phyloP scores from a whole-genome alignment of 2,113 vertebrate species.

The Hydropotes inermis region DNA sequence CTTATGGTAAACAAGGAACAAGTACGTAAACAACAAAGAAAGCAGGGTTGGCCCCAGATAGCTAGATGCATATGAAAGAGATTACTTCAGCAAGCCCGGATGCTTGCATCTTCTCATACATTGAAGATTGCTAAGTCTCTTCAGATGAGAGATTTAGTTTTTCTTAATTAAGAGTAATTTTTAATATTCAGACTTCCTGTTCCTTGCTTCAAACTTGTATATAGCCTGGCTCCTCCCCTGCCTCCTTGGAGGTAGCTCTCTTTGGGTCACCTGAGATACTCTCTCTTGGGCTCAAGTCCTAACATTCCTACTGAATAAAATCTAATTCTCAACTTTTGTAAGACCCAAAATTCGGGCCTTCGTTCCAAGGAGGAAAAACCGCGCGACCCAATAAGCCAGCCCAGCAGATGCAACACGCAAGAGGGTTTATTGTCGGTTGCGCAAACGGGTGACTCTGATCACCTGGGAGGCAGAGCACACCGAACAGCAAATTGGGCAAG shows the following conservation, averaged over 20 bases:
- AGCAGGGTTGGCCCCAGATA: neutral
- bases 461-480: too few relatives aligned
- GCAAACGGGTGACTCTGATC: too few relatives aligned
- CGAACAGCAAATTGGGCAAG: too few relatives aligned
- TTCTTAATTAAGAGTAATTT: neutral
- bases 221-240: neutral
- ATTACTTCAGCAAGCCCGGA: neutral
- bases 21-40: neutral
- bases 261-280: neutral
- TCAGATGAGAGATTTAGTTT: neutral
- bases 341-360: too few relatives aligned
- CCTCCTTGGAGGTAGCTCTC: neutral
- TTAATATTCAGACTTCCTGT: neutral
- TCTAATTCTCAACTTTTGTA: neutral
- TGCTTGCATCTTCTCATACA: neutral
- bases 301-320: neutral
- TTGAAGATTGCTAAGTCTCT: neutral
- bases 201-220: neutral
- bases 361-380: too few relatives aligned
- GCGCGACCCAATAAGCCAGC: too few relatives aligned
- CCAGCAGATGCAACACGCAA: too few relatives aligned
- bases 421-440: too few relatives aligned
- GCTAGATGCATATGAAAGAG: neutral
- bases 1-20: neutral
- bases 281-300: neutral